phyloP scores from a whole-genome alignment of 2,797 vertebrate species.

The Takifugu rubripes region DNA sequence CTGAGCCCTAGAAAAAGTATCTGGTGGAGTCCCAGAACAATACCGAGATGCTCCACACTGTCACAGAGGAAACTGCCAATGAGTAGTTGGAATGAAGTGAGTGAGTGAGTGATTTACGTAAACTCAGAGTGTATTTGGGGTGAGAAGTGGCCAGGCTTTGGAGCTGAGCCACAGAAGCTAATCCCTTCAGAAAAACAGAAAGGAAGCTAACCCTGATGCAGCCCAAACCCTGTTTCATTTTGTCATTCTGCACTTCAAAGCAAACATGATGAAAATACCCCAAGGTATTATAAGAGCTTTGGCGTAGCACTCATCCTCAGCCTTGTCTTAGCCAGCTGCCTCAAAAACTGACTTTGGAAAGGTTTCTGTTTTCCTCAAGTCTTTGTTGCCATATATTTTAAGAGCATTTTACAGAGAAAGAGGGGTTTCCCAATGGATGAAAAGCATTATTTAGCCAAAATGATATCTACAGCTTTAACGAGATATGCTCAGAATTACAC shows the following conservation, averaged over 20 bases:
- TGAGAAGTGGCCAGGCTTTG: constrained; percentile 37
- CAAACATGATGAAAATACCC: constrained; percentile 73
- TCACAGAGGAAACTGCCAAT: not conserved
- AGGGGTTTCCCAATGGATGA: constrained; percentile 6
- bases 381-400: constrained; percentile 36
- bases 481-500: too few relatives aligned
- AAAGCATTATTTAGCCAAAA: too few relatives aligned
- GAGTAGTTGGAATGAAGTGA: constrained; percentile 11
- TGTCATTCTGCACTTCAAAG: constrained; percentile 78
- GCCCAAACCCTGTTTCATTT: constrained; percentile 62
- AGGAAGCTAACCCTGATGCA: constrained; percentile 59
- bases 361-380: constrained; percentile 50
- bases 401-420: constrained; percentile 26
- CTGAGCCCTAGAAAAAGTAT: not conserved
- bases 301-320: constrained; percentile 58
- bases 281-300: constrained; percentile 70
- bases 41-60: not conserved
- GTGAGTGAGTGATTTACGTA: constrained; percentile 43
- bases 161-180: constrained; percentile 59
- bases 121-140: constrained; percentile 43
- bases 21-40: constrained; percentile 27
- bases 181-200: constrained; percentile 61
- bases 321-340: constrained; percentile 66
- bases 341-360: constrained; percentile 65
- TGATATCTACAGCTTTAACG: too few relatives aligned